phyloP scores from a whole-genome alignment of 2,797 vertebrate genomes.

The Diplodus puntazzo region DNA sequence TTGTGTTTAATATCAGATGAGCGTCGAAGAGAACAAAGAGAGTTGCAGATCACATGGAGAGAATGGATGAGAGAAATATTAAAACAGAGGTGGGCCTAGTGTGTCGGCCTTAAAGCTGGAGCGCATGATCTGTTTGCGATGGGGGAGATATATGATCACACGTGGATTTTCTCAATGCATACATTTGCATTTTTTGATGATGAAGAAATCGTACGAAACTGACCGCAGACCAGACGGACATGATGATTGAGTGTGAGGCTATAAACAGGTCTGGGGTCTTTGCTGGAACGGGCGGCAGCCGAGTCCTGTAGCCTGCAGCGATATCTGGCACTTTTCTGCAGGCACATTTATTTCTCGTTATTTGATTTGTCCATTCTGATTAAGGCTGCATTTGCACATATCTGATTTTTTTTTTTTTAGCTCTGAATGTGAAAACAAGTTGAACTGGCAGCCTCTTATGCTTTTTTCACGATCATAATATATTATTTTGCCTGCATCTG shows the following conservation, averaged over 20 bases:
- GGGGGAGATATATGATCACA: neutral
- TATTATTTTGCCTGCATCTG: neutral
- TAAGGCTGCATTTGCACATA: neutral
- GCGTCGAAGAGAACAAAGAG: neutral
- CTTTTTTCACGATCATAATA: neutral
- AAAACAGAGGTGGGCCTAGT: too few relatives aligned
- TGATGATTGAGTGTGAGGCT: neutral
- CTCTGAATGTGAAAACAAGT: neutral
- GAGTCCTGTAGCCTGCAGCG: neutral
- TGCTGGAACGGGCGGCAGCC: neutral
- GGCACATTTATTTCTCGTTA: neutral
- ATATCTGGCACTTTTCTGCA: neutral
- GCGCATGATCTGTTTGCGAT: neutral
- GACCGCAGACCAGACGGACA: neutral
- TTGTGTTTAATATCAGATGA: neutral
- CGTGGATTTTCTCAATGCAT: neutral
- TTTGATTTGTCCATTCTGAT: neutral
- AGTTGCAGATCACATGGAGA: neutral
- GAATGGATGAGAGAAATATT: neutral
- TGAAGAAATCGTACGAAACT: neutral
- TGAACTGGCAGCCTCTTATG: neutral
- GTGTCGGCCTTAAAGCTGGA: neutral
- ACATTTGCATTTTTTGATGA: neutral
- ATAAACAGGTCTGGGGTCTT: neutral
- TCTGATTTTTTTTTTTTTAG: neutral